These are phyloP conservation scores for Mustelus asterias DNA, from an alignment of 2,113 vertebrate genomes.

Conservation along the genomic window DNA sequence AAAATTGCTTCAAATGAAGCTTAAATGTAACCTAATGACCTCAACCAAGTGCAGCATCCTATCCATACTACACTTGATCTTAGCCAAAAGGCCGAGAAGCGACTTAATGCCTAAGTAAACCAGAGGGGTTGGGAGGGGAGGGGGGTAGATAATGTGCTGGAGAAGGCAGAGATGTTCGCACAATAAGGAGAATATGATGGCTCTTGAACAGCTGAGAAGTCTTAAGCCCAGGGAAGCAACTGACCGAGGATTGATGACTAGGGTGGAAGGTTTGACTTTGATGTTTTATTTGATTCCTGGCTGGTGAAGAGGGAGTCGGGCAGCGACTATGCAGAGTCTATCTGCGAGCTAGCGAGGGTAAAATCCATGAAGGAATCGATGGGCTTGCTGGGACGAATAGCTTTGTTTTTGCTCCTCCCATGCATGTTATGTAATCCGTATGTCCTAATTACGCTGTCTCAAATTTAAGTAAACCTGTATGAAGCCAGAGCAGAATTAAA, in stretches of 20 bases:
- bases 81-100: too few species aligned
- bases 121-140: background rate
- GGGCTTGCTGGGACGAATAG: background rate
- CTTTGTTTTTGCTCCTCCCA: background rate
- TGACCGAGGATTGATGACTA: background rate
- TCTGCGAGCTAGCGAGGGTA: background rate
- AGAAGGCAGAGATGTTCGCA: background rate
- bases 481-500: background rate
- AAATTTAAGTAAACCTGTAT: background rate
- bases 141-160: background rate
- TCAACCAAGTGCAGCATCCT: too few species aligned
- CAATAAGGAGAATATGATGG: background rate
- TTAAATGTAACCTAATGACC: too few species aligned
- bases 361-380: background rate
- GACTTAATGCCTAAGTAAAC: too few species aligned
- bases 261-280: background rate
- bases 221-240: background rate
- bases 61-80: too few species aligned
- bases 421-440: background rate
- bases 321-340: background rate
- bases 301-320: background rate
- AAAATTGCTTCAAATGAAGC: too few species aligned
- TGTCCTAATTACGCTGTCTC: background rate
- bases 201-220: background rate
- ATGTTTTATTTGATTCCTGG: background rate